These are phyloP conservation scores for Cepaea hortensis DNA, from an alignment of 2,888 invertebrate species.

Conservation along the genomic window DNA sequence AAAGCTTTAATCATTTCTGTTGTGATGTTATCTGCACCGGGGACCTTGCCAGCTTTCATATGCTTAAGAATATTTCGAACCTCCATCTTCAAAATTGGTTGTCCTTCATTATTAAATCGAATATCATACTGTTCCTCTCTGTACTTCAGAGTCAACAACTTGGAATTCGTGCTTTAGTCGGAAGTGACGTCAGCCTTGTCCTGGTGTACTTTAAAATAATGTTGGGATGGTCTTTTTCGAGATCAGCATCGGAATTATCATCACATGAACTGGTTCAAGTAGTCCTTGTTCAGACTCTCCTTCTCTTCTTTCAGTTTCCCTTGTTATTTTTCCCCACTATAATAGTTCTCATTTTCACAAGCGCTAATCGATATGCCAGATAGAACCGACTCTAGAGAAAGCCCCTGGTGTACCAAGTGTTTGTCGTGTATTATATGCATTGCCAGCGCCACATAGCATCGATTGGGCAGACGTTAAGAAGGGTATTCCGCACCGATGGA, in stretches of 20 bases:
- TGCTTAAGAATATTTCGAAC: no score
- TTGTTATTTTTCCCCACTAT: not conserved
- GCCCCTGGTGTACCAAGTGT: not conserved
- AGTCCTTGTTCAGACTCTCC: not conserved
- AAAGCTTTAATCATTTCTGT: no score
- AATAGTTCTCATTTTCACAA: not conserved
- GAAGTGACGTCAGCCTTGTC: no score
- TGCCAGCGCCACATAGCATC: not conserved
- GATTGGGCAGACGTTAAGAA: constrained; percentile 8
- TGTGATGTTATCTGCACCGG: no score
- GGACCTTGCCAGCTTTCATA: no score
- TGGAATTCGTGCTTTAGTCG: no score
- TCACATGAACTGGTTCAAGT: not conserved
- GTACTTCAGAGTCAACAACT: no score
- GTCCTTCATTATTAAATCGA: no score
- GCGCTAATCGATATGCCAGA: not conserved
- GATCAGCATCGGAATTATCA: not conserved
- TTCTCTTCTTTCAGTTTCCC: not conserved
- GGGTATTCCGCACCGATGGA: no score
- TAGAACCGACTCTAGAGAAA: not conserved
- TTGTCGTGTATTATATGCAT: constrained; percentile 5
- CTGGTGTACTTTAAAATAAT: no score
- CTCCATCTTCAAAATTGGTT: no score
- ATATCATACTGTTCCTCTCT: no score
- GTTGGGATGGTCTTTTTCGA: not conserved